Evolutionary conservation across 1,140 invertebrate genomes (phyloP).

Genomic region (Neuroterus valhalla): DNA sequence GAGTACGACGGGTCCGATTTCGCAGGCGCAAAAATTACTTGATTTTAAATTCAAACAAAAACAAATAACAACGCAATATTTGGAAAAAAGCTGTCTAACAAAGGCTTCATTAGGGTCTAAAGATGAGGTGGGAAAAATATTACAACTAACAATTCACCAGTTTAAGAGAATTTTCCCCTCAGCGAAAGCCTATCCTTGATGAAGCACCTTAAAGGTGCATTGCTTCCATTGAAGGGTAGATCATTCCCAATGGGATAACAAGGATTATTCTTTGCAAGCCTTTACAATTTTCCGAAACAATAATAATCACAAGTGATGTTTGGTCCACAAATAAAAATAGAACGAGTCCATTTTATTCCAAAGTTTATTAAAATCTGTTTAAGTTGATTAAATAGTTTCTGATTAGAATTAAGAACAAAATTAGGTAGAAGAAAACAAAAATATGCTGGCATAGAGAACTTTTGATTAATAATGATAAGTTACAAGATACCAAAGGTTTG

Average conservation of each 20-base stretch:
- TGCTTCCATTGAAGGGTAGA: background rate
- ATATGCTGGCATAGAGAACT: background rate
- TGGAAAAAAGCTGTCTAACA: too few relatives aligned
- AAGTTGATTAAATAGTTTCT: background rate
- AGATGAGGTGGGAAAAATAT: too few relatives aligned
- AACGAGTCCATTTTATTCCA: too few relatives aligned
- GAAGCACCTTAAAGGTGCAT: background rate
- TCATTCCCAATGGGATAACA: background rate
- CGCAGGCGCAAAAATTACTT: too few relatives aligned
- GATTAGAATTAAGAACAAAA: background rate
- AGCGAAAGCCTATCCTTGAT: too few relatives aligned
- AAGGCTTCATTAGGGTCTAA: too few relatives aligned
- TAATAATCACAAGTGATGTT: background rate
- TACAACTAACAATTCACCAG: too few relatives aligned
- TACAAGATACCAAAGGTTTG: background rate
- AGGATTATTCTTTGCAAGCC: background rate
- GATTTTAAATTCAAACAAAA: too few relatives aligned
- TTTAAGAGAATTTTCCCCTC: too few relatives aligned
- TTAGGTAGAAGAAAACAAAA: background rate
- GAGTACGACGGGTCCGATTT: too few relatives aligned
- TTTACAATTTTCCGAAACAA: background rate
- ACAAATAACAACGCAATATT: too few relatives aligned
- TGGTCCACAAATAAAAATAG: too few relatives aligned
- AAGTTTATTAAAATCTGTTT: background rate
- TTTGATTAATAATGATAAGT: slow-evolving; percentile 1